phyloP scores from a whole-genome alignment of 2,113 vertebrate genomes.

The Arvicanthis niloticus region DNA sequence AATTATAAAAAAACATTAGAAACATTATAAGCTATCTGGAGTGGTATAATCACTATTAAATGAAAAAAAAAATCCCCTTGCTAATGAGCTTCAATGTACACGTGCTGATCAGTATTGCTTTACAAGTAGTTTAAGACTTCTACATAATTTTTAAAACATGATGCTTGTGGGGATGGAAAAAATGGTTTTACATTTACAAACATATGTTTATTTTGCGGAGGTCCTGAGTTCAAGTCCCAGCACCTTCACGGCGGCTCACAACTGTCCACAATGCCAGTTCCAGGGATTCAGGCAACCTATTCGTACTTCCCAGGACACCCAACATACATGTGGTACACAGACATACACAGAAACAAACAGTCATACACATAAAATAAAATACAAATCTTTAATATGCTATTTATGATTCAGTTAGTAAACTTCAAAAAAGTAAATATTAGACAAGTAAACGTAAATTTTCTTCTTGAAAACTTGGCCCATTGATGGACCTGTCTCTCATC shows the following conservation, averaged over 20 bases:
- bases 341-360: background rate
- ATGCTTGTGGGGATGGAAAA: background rate
- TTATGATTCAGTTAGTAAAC: conserved; percentile 41
- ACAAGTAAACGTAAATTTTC: background rate
- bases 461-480: conserved; percentile 31
- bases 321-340: background rate
- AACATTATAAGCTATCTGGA: background rate
- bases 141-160: conserved; percentile 8
- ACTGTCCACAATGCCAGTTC: background rate
- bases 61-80: conserved; percentile 41
- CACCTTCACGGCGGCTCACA: background rate
- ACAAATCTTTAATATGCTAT: background rate
- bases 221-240: background rate
- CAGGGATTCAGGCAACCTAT: background rate
- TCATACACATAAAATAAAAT: background rate
- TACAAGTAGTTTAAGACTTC: background rate
- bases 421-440: background rate
- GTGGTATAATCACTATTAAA: conserved; percentile 12
- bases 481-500: background rate
- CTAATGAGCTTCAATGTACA: background rate
- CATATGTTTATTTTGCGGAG: background rate
- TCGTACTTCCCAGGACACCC: background rate
- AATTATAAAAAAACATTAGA: background rate
- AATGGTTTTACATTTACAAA: background rate
- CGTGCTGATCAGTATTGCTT: background rate